Percentiles rank a stretch among this genome's conserved stretches.
Evolutionary conservation across 92 coral and sea anemone species (phyloP).

Genomic region (Parazoanthus darwini): DNA sequence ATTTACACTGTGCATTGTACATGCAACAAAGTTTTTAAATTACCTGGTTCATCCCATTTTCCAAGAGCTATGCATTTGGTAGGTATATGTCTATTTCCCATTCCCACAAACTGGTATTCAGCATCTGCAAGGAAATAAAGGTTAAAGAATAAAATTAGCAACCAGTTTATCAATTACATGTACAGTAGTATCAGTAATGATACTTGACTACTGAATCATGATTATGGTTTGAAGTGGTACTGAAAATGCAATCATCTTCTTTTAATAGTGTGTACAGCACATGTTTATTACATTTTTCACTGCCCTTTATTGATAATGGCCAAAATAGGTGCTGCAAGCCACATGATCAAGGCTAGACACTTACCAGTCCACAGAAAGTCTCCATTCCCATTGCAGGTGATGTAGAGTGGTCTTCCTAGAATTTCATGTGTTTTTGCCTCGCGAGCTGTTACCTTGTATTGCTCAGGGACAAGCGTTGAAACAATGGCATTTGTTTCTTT

Average conservation of each 20-base stretch:
- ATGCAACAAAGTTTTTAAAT: background rate
- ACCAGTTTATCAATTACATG: too few relatives aligned
- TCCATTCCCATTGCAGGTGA: slow-evolving; percentile 65
- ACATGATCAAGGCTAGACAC: too few relatives aligned
- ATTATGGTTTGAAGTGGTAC: too few relatives aligned
- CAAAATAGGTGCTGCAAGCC: too few relatives aligned
- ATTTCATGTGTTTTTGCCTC: slow-evolving; percentile 64
- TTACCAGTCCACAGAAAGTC: slow-evolving; percentile 74
- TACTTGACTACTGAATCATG: too few relatives aligned
- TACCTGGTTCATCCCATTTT: slow-evolving; percentile 52
- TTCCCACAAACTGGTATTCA: slow-evolving; percentile 48
- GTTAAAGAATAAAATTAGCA: too few relatives aligned
- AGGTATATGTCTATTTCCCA: slow-evolving; percentile 49
- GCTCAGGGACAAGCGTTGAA: slow-evolving; percentile 71
- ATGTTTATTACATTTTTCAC: too few relatives aligned
- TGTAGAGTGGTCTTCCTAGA: slow-evolving; percentile 71
- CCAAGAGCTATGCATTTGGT: slow-evolving; percentile 42
- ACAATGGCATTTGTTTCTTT: slow-evolving; percentile 47
- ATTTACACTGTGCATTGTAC: too few relatives aligned
- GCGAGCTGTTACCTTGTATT: slow-evolving; percentile 53
- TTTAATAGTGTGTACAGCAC: too few relatives aligned
- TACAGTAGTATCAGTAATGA: too few relatives aligned
- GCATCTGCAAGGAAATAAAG: slow-evolving; percentile 11
- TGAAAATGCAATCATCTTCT: too few relatives aligned
- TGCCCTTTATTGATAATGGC: too few relatives aligned